Evolutionary conservation across 2,888 invertebrate species (phyloP), one percentile per base, ranked within the genome.

Genomic region (Athetis lepigone): DNA sequence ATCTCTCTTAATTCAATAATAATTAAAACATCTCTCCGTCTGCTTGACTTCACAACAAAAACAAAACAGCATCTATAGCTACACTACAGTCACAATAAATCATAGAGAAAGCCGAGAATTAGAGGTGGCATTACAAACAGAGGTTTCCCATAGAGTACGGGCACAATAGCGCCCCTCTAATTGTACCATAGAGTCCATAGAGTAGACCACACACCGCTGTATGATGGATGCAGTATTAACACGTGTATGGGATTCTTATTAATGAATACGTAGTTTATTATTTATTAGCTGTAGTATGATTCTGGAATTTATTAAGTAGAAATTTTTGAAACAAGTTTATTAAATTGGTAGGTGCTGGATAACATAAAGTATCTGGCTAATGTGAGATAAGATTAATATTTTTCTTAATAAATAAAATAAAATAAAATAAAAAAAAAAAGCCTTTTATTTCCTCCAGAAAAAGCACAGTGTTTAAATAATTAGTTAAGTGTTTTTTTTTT

Each of bases 171-270:
- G 55, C 60, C 37, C 56, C 79, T 75, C 77, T 80, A 73, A 80
- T 80, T 80, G 81, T 80, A 46, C 75, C 80, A 77, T 71, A 82
- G 82, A 77, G 66, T 72, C 75, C 80, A 77, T 71, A 82, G 82
- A 77, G 66, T 72, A 80, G 83, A 80, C 86, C 86, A 86, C 86
- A 86, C 86, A 77, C 79, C 46, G 42, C 19, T 65, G 73, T 36
- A 80, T 85, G 82, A 85, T 85, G 78, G 81, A 85, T 84, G 80
- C 70, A 67, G 71, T 80, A 82, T 80, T 84, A 84, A 79, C 82
- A 84, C 72, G 54, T 63, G 70, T 43, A 70, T 64, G 68, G 75
- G 64, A 77, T 70, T 76, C 60, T 65, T 68, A 79, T 70, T 70
- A 75, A 78, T 75, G 66, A 72, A 64, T 27, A 59, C 33, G 27